Base-by-base conservation (phyloP, 2,797 vertebrate species). In the Falco naumanni region DNA sequence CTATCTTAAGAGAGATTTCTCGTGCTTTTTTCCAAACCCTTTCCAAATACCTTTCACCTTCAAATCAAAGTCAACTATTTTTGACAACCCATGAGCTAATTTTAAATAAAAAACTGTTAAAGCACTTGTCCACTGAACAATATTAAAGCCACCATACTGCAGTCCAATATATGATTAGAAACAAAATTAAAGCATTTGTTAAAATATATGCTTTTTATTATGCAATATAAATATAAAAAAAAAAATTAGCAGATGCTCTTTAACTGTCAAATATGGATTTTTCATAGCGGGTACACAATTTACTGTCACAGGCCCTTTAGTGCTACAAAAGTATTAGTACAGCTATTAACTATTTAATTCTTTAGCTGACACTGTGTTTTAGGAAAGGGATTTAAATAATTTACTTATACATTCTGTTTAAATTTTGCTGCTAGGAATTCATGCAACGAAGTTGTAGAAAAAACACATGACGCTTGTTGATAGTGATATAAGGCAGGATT, bases 401-500 rank as follows among this genome's bases (percentile, higher is more conserved):
- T 94, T 81, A 91, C 74, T 93, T 93, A 69, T 91, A 94, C 84
- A 84, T 91, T 74, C 57, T 51, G 51, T 87, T 93, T 39, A 91
- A 96, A 92, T 92, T 95, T 84, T 93, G 77, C 87, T 96, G 89
- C 93, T 93, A 93, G n/a, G 93, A 97, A 95, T 82, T 95, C 1
- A 0, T 47, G 83, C 61, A 96, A 96, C 72, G 20, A 97, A 97
- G 95, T 96, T 97, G 75, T 66, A 95, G 82, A 59, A 96, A 96
- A 96, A 96, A 94, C 47, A 92, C 64, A 96, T 54, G 91, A 97
- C 2, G 96, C 91, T 95, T 95, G 81, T 95, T 96, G 97, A 95
- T 95, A 96, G 92, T 92, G 96, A 97, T 96, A 97, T 92, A 97
- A 96, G 95, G 94, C 97, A 98, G 96, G 97, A 98, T 97, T 98